Base-by-base conservation (phyloP, 2,113 vertebrate species). In the Acanthochromis polyacanthus region DNA sequence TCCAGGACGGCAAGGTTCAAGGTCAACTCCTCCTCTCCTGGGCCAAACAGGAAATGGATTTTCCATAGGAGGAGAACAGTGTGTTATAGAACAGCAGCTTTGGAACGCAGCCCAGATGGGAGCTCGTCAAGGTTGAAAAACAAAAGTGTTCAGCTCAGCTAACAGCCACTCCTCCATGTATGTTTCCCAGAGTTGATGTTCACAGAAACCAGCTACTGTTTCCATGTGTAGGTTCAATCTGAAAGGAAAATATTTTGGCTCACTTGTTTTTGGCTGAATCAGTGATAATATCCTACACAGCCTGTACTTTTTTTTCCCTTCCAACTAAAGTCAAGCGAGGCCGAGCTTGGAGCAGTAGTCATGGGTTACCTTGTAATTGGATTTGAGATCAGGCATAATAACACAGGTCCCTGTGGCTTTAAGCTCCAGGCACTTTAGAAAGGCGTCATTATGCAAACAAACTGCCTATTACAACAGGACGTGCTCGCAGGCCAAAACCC, bases 361-460 rank as follows among this genome's bases (percentile, higher is more conserved):
- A 80, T n/a, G 58, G 64, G 77, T 81, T 36, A 72, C 68, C 46
- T 75, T 64, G 75, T 80, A 60, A 75, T 36, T 66, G 81, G 67
- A 69, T 62, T 76, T 36, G 30, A 19, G 79, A 36, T 77, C 81
- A 63, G 76, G 60, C 84, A 78, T 84, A 86, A 84, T 80, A 58
- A 84, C 84, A 89, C 86, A 58, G 69, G 68, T 81, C 84, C 66
- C 72, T 57, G 86, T 85, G 82, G 81, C 89, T 84, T 72, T 53
- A 52, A 86, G 86, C 85, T 91, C 66, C 83, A 93, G 92, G 90
- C 91, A 92, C 93, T 93, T 94, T 51, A 83, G 77, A 89, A 92
- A 90, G 88, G 88, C 83, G 65, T 86, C 59, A 74, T 79, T 74
- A 81, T 77, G 81, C 86, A 82, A 85, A 79, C 82, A 89, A 72